phyloP scores from a whole-genome alignment of 53 echinoderm and acorn worm genomes.

The Paracentrotus lividus region DNA sequence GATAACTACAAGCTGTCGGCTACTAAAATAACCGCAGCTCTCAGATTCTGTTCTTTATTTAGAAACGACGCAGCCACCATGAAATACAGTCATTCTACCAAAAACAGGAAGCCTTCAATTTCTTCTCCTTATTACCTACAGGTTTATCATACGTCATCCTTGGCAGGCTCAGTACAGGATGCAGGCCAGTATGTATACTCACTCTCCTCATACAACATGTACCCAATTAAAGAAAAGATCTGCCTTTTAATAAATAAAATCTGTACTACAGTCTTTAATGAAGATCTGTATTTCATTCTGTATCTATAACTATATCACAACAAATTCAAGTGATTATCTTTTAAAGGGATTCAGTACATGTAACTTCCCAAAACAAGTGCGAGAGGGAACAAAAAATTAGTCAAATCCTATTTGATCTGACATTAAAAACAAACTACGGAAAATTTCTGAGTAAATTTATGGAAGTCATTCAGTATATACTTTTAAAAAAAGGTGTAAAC shows the following conservation, averaged over 20 bases:
- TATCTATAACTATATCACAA: too few species aligned
- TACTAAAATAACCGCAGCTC: slow-evolving; percentile 54
- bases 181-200: not conserved
- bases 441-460: too few species aligned
- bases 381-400: too few species aligned
- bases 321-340: too few species aligned
- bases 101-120: slow-evolving; percentile 67
- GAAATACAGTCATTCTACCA: slow-evolving; percentile 57
- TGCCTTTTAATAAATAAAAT: not conserved
- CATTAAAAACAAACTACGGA: too few species aligned
- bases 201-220: not conserved
- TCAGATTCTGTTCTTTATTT: slow-evolving; percentile 46
- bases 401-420: too few species aligned
- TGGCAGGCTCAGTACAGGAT: slow-evolving; percentile 34
- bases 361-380: too few species aligned
- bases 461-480: too few species aligned
- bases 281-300: too few species aligned
- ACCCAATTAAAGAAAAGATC: not conserved
- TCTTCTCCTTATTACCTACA: slow-evolving; percentile 30
- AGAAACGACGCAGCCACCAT: slow-evolving; percentile 49
- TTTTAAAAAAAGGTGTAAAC: too few species aligned
- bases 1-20: slow-evolving; percentile 43
- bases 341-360: too few species aligned
- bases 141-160: slow-evolving; percentile 56
- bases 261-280: too few species aligned